Percentiles rank a stretch among this genome's conserved stretches.
phyloP scores from a whole-genome alignment of 1,140 invertebrate genomes.

The Caenorhabditis remanei region DNA sequence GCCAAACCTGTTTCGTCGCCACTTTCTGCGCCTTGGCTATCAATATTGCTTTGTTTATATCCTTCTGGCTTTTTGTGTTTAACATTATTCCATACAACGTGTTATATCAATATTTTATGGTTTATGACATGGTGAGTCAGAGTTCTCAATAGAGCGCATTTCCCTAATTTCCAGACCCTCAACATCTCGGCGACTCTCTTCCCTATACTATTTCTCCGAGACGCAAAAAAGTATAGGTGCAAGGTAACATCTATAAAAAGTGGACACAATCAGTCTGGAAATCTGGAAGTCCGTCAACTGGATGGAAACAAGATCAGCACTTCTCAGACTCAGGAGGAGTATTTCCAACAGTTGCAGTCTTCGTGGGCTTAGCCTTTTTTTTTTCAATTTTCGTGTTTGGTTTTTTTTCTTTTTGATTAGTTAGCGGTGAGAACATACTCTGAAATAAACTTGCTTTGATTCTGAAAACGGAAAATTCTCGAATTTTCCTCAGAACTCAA shows the following conservation, averaged over 20 bases:
- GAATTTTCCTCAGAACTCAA: no score
- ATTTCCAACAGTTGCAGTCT: neutral
- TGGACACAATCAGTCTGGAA: neutral
- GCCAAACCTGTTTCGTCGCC: neutral
- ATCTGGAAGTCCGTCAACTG: neutral
- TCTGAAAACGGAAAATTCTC: no score
- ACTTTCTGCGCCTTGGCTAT: neutral
- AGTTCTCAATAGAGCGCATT: neutral
- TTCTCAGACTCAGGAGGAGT: neutral
- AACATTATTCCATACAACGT: neutral
- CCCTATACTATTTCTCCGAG: neutral
- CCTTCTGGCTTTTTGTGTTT: conserved; percentile 7
- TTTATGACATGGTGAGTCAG: neutral
- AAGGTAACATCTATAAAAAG: neutral
- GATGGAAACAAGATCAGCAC: neutral
- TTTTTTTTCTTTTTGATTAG: neutral
- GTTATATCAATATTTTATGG: conserved; percentile 8
- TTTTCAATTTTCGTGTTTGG: no score
- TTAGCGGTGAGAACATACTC: no score
- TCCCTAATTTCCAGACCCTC: neutral
- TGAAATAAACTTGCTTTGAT: no score
- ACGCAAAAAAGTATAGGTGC: neutral
- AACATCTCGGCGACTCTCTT: neutral
- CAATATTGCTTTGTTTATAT: neutral
- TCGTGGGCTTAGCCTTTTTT: no score